Evolutionary conservation across 2,113 vertebrate genomes (phyloP).

Genomic region (Gasterosteus aculeatus): DNA sequence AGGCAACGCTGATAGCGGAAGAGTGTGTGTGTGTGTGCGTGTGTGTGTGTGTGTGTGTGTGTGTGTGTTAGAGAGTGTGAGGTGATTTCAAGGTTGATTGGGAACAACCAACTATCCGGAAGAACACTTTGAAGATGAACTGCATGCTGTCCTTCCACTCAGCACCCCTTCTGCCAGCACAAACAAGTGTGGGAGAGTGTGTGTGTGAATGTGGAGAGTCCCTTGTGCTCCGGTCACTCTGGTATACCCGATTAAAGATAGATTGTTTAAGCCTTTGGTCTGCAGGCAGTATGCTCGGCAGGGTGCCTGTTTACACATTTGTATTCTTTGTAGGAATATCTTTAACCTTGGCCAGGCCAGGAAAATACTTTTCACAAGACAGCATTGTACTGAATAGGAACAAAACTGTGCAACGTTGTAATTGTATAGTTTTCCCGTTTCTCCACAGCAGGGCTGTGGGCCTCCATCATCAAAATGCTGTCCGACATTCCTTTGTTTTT

Average conservation of each 20-base stretch:
- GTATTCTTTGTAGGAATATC: conserved; percentile 26
- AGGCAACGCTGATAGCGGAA: conserved; percentile 60
- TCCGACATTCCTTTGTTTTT: conserved; percentile 14
- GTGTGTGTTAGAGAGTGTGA: conserved; percentile 29
- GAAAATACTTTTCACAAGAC: conserved; percentile 5
- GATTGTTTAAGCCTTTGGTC: conserved; percentile 28
- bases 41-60: neutral
- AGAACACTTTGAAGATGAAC: conserved; percentile 61
- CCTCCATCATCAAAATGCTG: conserved; percentile 7
- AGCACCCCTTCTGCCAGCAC: conserved; percentile 26
- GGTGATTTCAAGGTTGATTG: conserved; percentile 83
- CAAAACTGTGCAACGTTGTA: neutral
- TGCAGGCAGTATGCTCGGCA: conserved; percentile 1
- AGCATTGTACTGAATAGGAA: neutral
- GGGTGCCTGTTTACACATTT: conserved; percentile 11
- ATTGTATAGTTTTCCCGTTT: conserved; percentile 5
- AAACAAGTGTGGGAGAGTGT: conserved; percentile 6
- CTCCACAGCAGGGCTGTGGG: neutral
- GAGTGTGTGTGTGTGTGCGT: conserved; percentile 6
- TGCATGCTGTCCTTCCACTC: conserved; percentile 38
- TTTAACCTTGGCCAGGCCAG: conserved; percentile 18
- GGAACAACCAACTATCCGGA: conserved; percentile 73
- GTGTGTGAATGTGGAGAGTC: neutral
- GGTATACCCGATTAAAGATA: conserved; percentile 18
- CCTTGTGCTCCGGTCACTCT: conserved; percentile 16